A percentile compares a stretch with the other conserved stretches of the same genome.
These are phyloP conservation scores for Pica pica DNA, from an alignment of 2,113 vertebrate genomes.

Conservation along the genomic window DNA sequence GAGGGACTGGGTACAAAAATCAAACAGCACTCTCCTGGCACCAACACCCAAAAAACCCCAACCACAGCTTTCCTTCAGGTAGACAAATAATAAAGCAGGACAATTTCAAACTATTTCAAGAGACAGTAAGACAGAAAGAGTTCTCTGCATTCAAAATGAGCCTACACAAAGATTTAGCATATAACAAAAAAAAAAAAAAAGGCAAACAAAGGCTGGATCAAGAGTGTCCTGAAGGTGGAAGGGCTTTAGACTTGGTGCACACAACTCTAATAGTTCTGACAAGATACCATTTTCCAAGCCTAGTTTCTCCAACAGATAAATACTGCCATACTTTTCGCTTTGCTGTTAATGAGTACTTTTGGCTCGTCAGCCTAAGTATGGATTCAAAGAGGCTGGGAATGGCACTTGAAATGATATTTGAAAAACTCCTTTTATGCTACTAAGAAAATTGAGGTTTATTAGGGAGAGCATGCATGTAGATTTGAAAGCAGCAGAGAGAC, in stretches of 20 bases:
- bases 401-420: not conserved
- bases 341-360: not conserved
- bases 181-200: not conserved
- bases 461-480: not conserved
- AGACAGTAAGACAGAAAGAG: not conserved
- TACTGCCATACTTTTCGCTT: not conserved
- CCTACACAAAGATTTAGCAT: not conserved
- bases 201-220: not conserved
- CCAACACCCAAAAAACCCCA: not conserved
- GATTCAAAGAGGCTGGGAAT: not conserved
- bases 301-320: not conserved
- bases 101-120: not conserved
- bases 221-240: not conserved
- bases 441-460: not conserved
- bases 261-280: not conserved
- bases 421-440: not conserved
- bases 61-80: not conserved
- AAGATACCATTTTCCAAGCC: not conserved
- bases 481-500: not conserved
- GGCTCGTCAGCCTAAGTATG: not conserved
- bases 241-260: not conserved
- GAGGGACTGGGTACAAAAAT: not conserved
- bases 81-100: not conserved
- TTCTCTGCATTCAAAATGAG: not conserved
- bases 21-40: accelerated